These are phyloP conservation scores for Entelurus aequoreus DNA, from an alignment of 2,113 vertebrate genomes.

Conservation along the genomic window DNA sequence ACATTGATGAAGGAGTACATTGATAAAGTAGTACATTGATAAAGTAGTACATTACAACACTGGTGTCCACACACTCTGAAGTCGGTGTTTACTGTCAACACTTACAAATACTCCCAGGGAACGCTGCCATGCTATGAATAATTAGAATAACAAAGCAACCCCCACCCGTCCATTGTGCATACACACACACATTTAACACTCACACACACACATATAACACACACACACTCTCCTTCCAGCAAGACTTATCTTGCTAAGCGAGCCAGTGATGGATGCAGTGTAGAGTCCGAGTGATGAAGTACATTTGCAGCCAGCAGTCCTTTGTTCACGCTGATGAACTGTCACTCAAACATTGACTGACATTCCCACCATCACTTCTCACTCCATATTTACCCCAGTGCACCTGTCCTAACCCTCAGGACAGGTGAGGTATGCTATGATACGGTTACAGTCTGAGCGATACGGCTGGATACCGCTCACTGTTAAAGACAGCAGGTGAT, in stretches of 20 bases:
- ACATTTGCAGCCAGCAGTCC: constrained; percentile 30
- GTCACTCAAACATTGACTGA: constrained; percentile 45
- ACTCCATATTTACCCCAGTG: constrained; percentile 40
- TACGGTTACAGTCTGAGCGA: too few species aligned
- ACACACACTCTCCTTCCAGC: neutral
- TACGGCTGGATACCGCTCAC: too few species aligned
- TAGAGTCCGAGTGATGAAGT: constrained; percentile 47
- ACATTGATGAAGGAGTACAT: too few species aligned
- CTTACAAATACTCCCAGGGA: neutral
- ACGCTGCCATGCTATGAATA: neutral
- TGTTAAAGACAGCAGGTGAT: too few species aligned
- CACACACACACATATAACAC: neutral
- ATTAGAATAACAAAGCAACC: neutral
- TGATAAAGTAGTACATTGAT: too few species aligned
- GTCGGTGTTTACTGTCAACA: neutral
- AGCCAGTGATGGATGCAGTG: constrained; percentile 47
- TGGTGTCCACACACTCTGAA: neutral
- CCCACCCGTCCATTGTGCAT: too few species aligned
- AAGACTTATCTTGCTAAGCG: constrained; percentile 22
- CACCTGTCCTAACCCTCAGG: constrained; percentile 19
- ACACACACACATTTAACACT: neutral
- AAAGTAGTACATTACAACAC: too few species aligned
- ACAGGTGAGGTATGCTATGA: constrained; percentile 7
- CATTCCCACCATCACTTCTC: constrained; percentile 45
- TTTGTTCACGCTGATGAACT: constrained; percentile 39